Evolutionary conservation across 2,888 invertebrate species (phyloP), one percentile per base, ranked within the genome.

Genomic region (Liodrosophila aerea): DNA sequence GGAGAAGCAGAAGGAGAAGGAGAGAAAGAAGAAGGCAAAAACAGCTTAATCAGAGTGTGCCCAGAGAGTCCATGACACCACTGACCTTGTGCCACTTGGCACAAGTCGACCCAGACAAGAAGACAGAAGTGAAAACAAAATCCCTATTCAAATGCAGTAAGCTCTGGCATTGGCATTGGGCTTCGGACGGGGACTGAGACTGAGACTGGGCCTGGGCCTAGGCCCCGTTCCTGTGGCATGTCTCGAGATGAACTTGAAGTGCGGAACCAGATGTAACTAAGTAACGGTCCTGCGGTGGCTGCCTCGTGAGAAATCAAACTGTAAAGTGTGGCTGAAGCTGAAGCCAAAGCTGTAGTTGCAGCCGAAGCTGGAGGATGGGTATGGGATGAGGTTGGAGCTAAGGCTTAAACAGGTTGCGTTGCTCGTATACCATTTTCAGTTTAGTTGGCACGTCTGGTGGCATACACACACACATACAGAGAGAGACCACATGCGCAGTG

Each of bases 271-370:
- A 84, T 84, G 77, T 71, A 81, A 73, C 68, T 73, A 81, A 77
- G 84, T 81, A 81, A 81, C 80, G 80, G 80, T 81, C 82, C 77
- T 81, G 80, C 72, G 80, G 80, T 65, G 37, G 57, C 49, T 74
- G 78, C 78, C 78, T 78, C 80, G 82, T 80, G 78, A 82, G 78
- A 80, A 82, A 82, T 80, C 80, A 82, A 80, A 80, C 78, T 80
- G 78, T 80, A 80, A 82, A 80, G 82, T 80, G 82, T 67, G 80
- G 76, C 73, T 11, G 36, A 12, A 9, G 36, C 16, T 29, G 41
- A 5, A 8, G 22, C 36, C 40, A 31, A n/a, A 27, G 49, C 34
- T 34, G 9, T 33, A 34, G 47, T 33, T 29, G 16, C 31, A 36
- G 51, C 53, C 31, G 31, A 27, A 56, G 59, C 37, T 47, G 54